Percentiles rank a stretch among this genome's conserved stretches.
Conservation (phyloP, 2,888 invertebrate species). For the Byasa hedistus region DNA sequence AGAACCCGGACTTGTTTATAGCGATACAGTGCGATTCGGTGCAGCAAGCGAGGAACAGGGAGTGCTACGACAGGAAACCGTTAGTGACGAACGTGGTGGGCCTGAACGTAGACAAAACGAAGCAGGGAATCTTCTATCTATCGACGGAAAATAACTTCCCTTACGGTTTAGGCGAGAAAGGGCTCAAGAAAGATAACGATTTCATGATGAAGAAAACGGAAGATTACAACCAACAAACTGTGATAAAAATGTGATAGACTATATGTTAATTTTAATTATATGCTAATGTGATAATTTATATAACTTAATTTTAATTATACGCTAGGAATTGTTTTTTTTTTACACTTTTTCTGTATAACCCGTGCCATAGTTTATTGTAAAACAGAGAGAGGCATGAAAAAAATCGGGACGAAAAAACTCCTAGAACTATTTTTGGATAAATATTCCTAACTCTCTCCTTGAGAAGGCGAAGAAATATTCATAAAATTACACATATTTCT, state of each 20-base stretch:
- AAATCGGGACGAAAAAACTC: no score
- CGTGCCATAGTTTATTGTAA: no score
- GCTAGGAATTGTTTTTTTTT: neutral
- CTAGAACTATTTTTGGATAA: no score
- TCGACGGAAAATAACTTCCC: conserved; percentile 49
- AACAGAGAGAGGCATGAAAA: no score
- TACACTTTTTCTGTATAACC: neutral
- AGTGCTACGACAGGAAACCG: conserved; percentile 41
- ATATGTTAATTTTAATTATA: neutral
- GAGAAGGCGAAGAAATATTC: no score
- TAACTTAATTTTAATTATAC: neutral
- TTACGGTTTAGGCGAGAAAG: conserved; percentile 56
- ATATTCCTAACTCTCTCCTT: no score
- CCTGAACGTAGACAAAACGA: conserved; percentile 39
- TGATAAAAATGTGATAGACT: conserved; percentile 36
- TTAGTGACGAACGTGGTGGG: conserved; percentile 41
- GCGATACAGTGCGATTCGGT: conserved; percentile 45
- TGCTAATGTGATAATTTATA: conserved; percentile 28
- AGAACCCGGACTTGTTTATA: conserved; percentile 39
- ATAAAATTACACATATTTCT: no score
- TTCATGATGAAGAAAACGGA: conserved; percentile 32
- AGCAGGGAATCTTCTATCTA: conserved; percentile 46
- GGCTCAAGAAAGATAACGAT: conserved; percentile 52
- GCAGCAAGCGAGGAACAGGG: conserved; percentile 42
- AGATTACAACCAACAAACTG: conserved; percentile 31